Percentiles rank a stretch among this genome's conserved stretches.
phyloP scores from a whole-genome alignment of 2,797 vertebrate genomes.

The Tachyglossus aculeatus region DNA sequence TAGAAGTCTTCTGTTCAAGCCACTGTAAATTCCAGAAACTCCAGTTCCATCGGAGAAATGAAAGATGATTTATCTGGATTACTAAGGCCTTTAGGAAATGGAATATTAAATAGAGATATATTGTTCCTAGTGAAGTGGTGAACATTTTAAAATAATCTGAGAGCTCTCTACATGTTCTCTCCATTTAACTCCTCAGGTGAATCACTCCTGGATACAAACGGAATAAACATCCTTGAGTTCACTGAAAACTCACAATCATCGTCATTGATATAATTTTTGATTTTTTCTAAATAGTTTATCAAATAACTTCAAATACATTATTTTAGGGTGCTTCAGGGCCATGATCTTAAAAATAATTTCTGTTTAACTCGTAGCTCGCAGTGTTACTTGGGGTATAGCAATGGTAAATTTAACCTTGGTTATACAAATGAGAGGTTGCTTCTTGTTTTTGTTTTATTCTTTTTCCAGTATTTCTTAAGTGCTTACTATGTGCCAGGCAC shows the following conservation, averaged over 20 bases:
- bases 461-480: too few relatives aligned
- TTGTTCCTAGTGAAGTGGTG: conserved; percentile 1
- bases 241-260: conserved; percentile 9
- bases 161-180: not conserved
- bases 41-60: conserved; percentile 59
- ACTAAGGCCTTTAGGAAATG: conserved; percentile 22
- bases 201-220: not conserved
- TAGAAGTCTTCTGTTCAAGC: conserved; percentile 37
- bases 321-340: not conserved
- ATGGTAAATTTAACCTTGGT: not conserved
- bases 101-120: conserved; percentile 48
- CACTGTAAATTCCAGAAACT: conserved; percentile 49
- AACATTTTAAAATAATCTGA: not conserved
- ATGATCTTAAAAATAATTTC: not conserved
- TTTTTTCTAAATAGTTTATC: not conserved
- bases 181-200: conserved; percentile 1
- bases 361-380: not conserved
- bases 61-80: conserved; percentile 49
- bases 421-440: not conserved
- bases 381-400: not conserved
- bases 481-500: too few relatives aligned
- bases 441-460: too few relatives aligned
- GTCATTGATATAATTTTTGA: not conserved
- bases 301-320: not conserved
- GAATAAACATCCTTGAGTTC: not conserved